Conservation (phyloP, 2,888 invertebrate species). For the Tenthredo notha region DNA sequence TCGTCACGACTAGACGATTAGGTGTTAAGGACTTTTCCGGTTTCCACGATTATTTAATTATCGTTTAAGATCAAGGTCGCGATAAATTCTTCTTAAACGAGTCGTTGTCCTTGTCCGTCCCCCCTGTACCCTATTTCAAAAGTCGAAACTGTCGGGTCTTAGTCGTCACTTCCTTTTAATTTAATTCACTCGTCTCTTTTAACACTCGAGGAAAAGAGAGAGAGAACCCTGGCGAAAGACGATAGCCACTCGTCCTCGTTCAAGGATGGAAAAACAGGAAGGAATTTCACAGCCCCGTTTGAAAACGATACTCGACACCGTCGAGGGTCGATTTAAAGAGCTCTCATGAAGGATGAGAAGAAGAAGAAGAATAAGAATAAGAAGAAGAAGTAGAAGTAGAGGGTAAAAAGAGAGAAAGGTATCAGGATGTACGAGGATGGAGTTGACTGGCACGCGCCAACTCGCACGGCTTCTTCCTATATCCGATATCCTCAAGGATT, state of each 20-base stretch:
- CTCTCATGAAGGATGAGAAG: conserved; percentile 56
- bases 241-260: conserved; percentile 37
- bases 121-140: background rate
- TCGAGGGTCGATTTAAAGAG: conserved; percentile 45
- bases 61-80: background rate
- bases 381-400: conserved; percentile 51
- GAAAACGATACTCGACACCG: conserved; percentile 47
- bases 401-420: conserved; percentile 51
- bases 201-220: background rate
- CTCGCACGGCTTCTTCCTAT: conserved; percentile 33
- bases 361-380: conserved; percentile 51
- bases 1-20: too few species aligned
- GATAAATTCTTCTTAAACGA: background rate
- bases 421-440: conserved; percentile 25
- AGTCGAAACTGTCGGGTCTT: background rate
- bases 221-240: conserved; percentile 8
- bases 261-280: conserved; percentile 12
- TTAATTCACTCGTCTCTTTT: conserved; percentile 1
- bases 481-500: conserved; percentile 34
- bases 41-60: background rate
- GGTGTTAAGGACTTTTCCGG: background rate
- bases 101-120: too few species aligned
- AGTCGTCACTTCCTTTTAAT: conserved; percentile 3
- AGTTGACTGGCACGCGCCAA: conserved; percentile 61
- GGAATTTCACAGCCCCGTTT: conserved; percentile 39